phyloP scores from a whole-genome alignment of 2,797 vertebrate genomes.

The Morus bassanus region DNA sequence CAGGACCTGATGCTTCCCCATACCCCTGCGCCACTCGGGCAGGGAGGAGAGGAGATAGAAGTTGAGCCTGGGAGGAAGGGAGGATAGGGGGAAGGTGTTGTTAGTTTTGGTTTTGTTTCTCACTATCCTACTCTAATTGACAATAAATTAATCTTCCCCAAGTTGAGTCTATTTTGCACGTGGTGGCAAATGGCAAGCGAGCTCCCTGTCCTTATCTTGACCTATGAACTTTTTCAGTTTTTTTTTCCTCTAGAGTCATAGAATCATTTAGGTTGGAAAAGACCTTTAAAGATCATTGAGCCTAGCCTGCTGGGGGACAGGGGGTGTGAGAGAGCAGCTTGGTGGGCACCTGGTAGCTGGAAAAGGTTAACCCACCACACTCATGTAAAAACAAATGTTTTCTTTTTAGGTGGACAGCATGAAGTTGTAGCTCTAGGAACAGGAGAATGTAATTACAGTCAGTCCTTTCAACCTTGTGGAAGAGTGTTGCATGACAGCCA shows the following conservation, averaged over 20 bases:
- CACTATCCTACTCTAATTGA: neutral
- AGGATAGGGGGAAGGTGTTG: fast-evolving
- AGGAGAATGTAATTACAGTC: slow-evolving; percentile 84
- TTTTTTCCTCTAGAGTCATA: neutral
- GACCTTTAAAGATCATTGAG: neutral
- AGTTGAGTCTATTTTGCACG: neutral
- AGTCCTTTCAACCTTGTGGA: slow-evolving; percentile 73
- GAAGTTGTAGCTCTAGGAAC: slow-evolving; percentile 92
- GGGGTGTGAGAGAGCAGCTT: neutral
- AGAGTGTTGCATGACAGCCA: slow-evolving; percentile 90
- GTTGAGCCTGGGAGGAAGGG: neutral
- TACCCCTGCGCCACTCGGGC: fast-evolving
- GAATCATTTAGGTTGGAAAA: neutral
- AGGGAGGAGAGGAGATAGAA: neutral
- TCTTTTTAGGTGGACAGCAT: slow-evolving; percentile 63
- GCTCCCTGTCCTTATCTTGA: neutral
- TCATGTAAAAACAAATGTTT: neutral
- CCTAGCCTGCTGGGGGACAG: neutral
- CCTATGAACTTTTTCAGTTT: fast-evolving
- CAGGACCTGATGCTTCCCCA: neutral
- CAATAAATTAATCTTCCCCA: neutral
- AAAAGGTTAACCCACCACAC: fast-evolving
- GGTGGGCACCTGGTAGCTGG: neutral
- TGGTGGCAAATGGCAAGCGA: neutral
- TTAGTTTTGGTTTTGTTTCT: neutral